phyloP scores from a whole-genome alignment of 2,888 invertebrate genomes.

The Synanthedon tipuliformis region DNA sequence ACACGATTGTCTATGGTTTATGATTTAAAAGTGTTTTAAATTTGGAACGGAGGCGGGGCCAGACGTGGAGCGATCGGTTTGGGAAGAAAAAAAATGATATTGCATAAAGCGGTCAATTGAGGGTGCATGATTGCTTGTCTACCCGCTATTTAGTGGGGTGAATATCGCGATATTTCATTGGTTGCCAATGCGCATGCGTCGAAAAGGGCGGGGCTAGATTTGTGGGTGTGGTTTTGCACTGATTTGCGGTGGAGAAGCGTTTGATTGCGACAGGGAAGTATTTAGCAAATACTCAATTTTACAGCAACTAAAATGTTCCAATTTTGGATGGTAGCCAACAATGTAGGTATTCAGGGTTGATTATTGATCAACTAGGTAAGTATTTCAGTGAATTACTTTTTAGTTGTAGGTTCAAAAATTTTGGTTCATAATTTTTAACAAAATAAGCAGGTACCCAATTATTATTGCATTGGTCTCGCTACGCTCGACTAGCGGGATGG shows the following conservation, averaged over 20 bases:
- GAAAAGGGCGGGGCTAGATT: slow-evolving; percentile 42
- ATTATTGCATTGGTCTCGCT: too few relatives aligned
- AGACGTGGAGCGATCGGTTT: slow-evolving; percentile 47
- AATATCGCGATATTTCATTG: slow-evolving; percentile 30
- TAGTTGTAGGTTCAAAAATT: too few relatives aligned
- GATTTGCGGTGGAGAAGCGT: slow-evolving; percentile 63
- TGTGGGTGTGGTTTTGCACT: slow-evolving; percentile 58
- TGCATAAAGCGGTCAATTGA: slow-evolving; percentile 54
- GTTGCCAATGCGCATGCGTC: slow-evolving; percentile 44
- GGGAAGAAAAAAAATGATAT: slow-evolving; percentile 57
- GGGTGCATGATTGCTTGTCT: slow-evolving; percentile 34
- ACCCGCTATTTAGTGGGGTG: slow-evolving; percentile 22
- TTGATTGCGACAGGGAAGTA: slow-evolving; percentile 53
- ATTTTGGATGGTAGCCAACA: neutral
- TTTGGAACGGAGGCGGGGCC: slow-evolving; percentile 46
- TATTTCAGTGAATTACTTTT: too few relatives aligned
- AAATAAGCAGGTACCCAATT: too few relatives aligned
- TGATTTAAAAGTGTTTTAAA: slow-evolving; percentile 54
- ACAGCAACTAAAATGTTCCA: neutral
- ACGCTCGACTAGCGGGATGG: too few relatives aligned
- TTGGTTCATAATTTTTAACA: too few relatives aligned
- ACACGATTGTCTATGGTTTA: slow-evolving; percentile 44
- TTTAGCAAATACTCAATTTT: slow-evolving; percentile 5
- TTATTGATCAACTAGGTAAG: too few relatives aligned
- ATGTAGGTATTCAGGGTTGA: neutral